phyloP scores from a whole-genome alignment of 37 sponge, comb jelly and placozoan species.

The Petrosia ficiformis region DNA sequence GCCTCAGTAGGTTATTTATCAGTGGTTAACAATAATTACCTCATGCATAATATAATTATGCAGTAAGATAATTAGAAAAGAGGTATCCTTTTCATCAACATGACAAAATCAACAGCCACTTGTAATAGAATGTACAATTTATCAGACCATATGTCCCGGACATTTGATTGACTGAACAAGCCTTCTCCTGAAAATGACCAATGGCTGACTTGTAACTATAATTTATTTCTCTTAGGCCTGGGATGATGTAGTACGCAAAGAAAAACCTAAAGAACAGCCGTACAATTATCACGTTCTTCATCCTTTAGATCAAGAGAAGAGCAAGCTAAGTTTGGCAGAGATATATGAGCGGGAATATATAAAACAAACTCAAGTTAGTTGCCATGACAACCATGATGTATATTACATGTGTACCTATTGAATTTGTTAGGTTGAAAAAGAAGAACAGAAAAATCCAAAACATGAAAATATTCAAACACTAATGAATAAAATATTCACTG shows the following conservation, averaged over 20 bases:
- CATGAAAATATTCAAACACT: conserved; percentile 63
- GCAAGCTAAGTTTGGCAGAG: conserved; percentile 86
- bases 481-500: conserved; percentile 78
- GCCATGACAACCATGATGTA: neutral
- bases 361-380: conserved; percentile 57
- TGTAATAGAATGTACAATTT: too few relatives aligned
- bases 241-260: conserved; percentile 93
- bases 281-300: conserved; percentile 71
- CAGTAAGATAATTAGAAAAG: too few relatives aligned
- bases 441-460: conserved; percentile 54
- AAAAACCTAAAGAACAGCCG: conserved; percentile 88
- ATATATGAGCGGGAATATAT: conserved; percentile 96
- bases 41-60: too few relatives aligned
- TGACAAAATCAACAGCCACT: too few relatives aligned
- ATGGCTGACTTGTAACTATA: neutral
- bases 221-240: conserved; percentile 56
- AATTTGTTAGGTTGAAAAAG: conserved; percentile 10
- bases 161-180: neutral
- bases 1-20: too few relatives aligned
- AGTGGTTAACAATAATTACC: too few relatives aligned
- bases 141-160: too few relatives aligned
- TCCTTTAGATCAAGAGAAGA: conserved; percentile 93
- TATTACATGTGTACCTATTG: neutral
- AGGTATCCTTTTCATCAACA: too few relatives aligned
- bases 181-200: too few relatives aligned